A percentile compares a stretch with the other conserved stretches of the same genome.
These are phyloP conservation scores for Siniperca knerii DNA, from an alignment of 2,113 vertebrate genomes.

Conservation along the genomic window DNA sequence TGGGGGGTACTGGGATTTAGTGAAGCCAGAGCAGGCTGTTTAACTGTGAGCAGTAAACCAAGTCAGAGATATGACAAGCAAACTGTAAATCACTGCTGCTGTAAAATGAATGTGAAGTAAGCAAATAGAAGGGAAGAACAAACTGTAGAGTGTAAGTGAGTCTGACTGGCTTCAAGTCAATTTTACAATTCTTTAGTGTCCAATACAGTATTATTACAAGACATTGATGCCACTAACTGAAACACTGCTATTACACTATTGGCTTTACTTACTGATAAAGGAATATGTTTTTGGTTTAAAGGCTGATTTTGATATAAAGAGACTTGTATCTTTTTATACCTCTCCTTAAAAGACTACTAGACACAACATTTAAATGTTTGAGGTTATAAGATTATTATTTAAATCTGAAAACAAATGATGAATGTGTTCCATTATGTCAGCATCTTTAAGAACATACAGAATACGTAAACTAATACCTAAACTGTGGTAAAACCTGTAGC, in stretches of 20 bases:
- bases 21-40: slow-evolving; percentile 2
- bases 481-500: neutral
- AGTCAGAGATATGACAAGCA: neutral
- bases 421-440: neutral
- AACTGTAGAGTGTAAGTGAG: neutral
- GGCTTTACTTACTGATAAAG: neutral
- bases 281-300: neutral
- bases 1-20: neutral
- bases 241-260: neutral
- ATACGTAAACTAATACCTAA: neutral
- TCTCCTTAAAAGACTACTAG: neutral
- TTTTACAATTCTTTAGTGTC: neutral
- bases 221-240: neutral
- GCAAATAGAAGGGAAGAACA: neutral
- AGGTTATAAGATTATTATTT: neutral
- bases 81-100: slow-evolving; percentile 10
- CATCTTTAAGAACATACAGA: neutral
- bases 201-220: neutral
- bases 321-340: neutral
- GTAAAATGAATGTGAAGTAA: neutral
- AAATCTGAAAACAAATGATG: neutral
- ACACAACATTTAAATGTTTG: neutral
- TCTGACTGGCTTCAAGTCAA: neutral
- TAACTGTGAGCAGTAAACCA: slow-evolving; percentile 3
- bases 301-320: neutral